Evolutionary conservation across 1,140 invertebrate genomes (phyloP), one percentile per base, ranked within the genome.

Genomic region (Phthorimaea operculella): DNA sequence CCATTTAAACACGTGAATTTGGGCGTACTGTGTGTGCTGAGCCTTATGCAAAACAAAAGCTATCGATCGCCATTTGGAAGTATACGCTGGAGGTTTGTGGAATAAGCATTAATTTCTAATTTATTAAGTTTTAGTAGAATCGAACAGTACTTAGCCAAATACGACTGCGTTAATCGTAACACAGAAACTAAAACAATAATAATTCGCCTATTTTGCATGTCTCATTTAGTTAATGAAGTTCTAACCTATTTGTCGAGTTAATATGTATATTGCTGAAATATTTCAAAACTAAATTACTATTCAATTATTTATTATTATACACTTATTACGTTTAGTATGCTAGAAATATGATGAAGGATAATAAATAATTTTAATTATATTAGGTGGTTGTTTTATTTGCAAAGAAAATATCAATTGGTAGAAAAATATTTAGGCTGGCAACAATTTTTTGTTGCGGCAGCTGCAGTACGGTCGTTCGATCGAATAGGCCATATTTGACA

Each of bases 311-410:
- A 83, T 83, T 81, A 83, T 83, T 85, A 86, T 86, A 87, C 85
- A 87, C 83, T 86, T 86, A 87, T 87, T 87, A 87, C 81, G 84
- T 87, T 87, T 87, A 87, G 85, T 83, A 86, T 86, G 84, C 85
- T 87, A 86, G 85, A 86, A 84, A 83, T 87, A 86, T 87, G 81
- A 87, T 83, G 84, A 85, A 86, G 79, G 85, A 87, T 87, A 87
- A 87, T 87, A 87, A 87, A 87, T 87, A 86, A 87, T 87, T 87
- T 86, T 87, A 87, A 87, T 87, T 87, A 87, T 87, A 87, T 83
- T 83, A 84, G 67, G 72, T 68, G 55, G 57, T 71, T 68, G 77
- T 83, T 79, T 85, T 72, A 82, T 86, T 86, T 67, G 39, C 21
- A 28, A 28, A 28, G 6, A 28, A 2, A 28, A n/a, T n/a, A n/a